Evolutionary conservation across 2,888 invertebrate species (phyloP).

Genomic region (Rhaphigaster nebulosa): DNA sequence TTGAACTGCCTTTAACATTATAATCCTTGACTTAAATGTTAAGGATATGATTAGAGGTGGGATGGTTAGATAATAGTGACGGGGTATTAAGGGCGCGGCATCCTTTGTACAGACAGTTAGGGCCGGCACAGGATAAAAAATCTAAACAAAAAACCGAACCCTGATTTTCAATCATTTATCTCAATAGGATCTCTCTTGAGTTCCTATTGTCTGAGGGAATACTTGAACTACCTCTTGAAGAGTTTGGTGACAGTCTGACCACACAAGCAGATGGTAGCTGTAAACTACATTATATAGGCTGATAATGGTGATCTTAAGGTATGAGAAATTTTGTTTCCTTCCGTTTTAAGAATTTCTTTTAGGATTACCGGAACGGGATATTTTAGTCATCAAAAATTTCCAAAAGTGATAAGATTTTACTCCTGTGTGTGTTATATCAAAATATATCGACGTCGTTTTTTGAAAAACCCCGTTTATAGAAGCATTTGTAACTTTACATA

Average conservation of each 20-base stretch:
- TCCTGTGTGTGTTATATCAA: too few relatives aligned
- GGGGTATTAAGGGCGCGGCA: constrained; percentile 24
- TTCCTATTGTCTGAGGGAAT: neutral
- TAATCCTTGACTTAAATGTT: neutral
- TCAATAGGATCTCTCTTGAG: constrained; percentile 25
- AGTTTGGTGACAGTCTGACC: neutral
- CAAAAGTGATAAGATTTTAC: too few relatives aligned
- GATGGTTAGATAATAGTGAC: neutral
- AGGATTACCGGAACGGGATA: too few relatives aligned
- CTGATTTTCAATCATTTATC: constrained; percentile 41
- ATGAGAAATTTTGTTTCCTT: too few relatives aligned
- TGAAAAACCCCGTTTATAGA: too few relatives aligned
- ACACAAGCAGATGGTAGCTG: neutral
- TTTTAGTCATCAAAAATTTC: too few relatives aligned
- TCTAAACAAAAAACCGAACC: neutral
- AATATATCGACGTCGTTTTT: too few relatives aligned
- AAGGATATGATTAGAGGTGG: neutral
- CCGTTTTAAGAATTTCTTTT: too few relatives aligned
- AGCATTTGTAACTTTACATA: too few relatives aligned
- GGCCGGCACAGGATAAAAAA: neutral
- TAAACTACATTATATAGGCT: neutral
- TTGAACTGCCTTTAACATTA: neutral
- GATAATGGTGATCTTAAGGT: too few relatives aligned
- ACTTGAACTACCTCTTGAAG: neutral
- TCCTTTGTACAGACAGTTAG: constrained; percentile 11